Percentiles rank a stretch among this genome's conserved stretches.
These are phyloP conservation scores for Panthera leo DNA, from an alignment of 2,113 vertebrate species.

Conservation along the genomic window DNA sequence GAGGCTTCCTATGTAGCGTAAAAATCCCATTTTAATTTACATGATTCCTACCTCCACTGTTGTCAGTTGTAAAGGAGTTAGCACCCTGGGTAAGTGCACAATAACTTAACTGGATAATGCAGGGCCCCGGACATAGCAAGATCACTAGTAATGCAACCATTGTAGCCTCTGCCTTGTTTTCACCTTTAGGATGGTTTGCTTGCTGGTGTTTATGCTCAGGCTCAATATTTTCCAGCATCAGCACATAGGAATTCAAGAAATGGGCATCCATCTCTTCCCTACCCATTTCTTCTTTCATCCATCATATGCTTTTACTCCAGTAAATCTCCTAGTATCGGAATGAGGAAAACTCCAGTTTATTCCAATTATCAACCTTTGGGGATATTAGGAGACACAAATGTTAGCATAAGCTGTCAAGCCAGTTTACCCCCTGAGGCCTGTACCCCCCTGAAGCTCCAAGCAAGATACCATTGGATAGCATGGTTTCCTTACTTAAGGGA, in stretches of 20 bases:
- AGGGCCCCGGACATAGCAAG: neutral
- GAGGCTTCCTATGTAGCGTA: neutral
- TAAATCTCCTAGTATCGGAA: neutral
- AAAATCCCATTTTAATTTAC: neutral
- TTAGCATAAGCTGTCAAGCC: neutral
- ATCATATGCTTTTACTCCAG: neutral
- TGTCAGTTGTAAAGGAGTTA: neutral
- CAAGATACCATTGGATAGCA: neutral
- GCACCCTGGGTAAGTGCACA: neutral
- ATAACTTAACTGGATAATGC: neutral
- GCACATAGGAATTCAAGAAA: neutral
- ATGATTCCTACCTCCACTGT: neutral
- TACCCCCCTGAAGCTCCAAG: neutral
- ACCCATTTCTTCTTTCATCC: neutral
- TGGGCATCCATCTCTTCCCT: neutral
- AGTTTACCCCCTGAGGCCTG: neutral
- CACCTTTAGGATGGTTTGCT: rapidly evolving
- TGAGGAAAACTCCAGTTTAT: neutral
- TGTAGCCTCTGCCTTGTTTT: neutral
- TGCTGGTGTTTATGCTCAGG: neutral
- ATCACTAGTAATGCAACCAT: neutral
- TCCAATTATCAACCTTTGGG: neutral
- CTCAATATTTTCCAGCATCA: neutral
- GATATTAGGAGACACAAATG: neutral
- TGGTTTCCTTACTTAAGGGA: neutral